phyloP scores from a whole-genome alignment of 1,140 invertebrate species.

The Drosophila melanica region DNA sequence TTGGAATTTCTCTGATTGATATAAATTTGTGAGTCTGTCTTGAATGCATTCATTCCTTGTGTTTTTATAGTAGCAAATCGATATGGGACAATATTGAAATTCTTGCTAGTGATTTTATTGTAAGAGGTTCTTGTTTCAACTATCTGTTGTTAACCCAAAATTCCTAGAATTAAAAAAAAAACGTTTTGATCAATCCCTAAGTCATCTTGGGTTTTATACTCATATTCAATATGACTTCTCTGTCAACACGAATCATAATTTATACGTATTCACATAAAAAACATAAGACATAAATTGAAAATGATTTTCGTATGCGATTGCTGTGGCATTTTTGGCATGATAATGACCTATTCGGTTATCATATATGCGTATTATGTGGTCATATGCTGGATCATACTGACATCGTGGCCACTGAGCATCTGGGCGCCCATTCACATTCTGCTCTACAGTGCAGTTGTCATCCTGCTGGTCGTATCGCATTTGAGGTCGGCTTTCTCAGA shows the following conservation, averaged over 20 bases:
- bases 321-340: slow-evolving; percentile 93
- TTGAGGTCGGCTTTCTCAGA: slow-evolving; percentile 94
- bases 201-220: too few species aligned
- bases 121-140: too few species aligned
- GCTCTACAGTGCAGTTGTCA: slow-evolving; percentile 91
- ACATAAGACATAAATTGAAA: slow-evolving; percentile 4
- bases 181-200: too few species aligned
- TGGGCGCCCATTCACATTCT: slow-evolving; percentile 94
- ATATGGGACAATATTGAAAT: too few species aligned
- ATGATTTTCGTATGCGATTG: slow-evolving; percentile 90
- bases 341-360: slow-evolving; percentile 92
- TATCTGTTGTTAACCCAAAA: too few species aligned
- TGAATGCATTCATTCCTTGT: too few species aligned
- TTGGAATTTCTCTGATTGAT: neutral
- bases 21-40: too few species aligned
- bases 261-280: slow-evolving; percentile 10
- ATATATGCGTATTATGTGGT: slow-evolving; percentile 97
- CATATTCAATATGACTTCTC: too few species aligned
- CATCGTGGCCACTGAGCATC: slow-evolving; percentile 92
- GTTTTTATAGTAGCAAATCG: too few species aligned
- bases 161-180: too few species aligned
- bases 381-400: slow-evolving; percentile 92
- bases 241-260: slow-evolving; percentile 52
- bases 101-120: too few species aligned
- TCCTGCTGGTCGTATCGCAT: slow-evolving; percentile 91